These are phyloP conservation scores for Pyrgus malvae DNA, from an alignment of 2,888 invertebrate genomes.

Conservation along the genomic window DNA sequence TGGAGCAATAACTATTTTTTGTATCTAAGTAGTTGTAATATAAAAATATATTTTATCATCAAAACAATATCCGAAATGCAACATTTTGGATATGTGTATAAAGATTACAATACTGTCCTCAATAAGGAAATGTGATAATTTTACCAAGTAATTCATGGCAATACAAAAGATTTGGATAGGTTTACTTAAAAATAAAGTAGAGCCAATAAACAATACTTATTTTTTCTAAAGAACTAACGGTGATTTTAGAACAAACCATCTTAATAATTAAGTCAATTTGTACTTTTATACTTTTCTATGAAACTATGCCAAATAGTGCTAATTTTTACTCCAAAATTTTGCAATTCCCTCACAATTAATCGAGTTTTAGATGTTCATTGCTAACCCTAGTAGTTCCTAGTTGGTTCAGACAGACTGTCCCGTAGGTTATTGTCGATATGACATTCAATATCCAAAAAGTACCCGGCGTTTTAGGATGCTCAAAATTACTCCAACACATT, in stretches of 20 bases:
- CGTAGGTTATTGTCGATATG: slow-evolving; percentile 36
- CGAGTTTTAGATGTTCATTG: not conserved
- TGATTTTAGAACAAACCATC: not conserved
- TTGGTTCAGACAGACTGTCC: slow-evolving; percentile 13
- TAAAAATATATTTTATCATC: no score
- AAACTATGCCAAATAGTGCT: not conserved
- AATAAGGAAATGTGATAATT: slow-evolving; percentile 14
- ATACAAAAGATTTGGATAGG: slow-evolving; percentile 7
- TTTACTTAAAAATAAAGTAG: not conserved
- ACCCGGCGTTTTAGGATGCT: slow-evolving; percentile 63
- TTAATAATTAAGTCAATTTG: not conserved
- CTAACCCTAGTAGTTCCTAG: not conserved
- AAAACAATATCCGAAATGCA: not conserved
- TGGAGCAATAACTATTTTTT: slow-evolving; percentile 8
- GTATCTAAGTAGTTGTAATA: not conserved
- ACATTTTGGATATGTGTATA: no score
- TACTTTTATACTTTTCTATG: slow-evolving; percentile 12
- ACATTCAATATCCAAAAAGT: slow-evolving; percentile 55
- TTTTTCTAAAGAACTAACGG: not conserved
- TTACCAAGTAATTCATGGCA: slow-evolving; percentile 10
- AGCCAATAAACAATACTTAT: not conserved
- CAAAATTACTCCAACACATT: slow-evolving; percentile 71
- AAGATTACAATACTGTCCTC: not conserved
- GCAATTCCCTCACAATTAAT: slow-evolving; percentile 3
- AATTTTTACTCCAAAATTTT: not conserved